Conservation (phyloP, 2,888 invertebrate genomes). For the Odontothrips loti region DNA sequence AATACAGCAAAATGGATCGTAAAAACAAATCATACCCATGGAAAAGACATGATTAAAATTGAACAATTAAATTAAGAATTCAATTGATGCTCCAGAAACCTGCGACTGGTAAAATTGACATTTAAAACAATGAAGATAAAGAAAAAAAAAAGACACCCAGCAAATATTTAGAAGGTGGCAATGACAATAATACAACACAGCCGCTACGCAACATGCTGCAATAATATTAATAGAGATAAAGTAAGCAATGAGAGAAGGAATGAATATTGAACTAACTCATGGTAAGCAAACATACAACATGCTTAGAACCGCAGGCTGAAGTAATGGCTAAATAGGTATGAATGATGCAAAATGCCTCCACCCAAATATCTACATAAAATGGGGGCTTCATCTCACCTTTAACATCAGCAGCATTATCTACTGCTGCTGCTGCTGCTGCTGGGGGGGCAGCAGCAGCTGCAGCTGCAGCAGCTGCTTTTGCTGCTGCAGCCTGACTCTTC, state of each 20-base stretch:
- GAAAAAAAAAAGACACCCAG: not conserved
- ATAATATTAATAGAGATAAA: no score
- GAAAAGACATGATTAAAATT: no score
- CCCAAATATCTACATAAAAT: not conserved
- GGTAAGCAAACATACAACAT: no score
- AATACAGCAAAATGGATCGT: no score
- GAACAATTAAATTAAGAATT: no score
- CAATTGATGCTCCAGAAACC: no score
- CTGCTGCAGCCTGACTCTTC: conserved; percentile 43
- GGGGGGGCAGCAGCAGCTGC: conserved; percentile 29
- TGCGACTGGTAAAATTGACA: not conserved
- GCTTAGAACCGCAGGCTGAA: no score
- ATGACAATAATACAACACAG: not conserved
- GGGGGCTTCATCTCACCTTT: not conserved
- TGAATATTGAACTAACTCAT: not conserved
- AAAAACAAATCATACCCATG: no score
- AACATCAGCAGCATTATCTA: conserved; percentile 6
- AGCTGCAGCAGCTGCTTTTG: conserved; percentile 36
- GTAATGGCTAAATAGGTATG: no score
- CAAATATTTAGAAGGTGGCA: not conserved
- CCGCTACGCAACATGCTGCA: not conserved
- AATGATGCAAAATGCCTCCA: not conserved
- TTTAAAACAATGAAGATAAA: not conserved
- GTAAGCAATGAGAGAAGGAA: not conserved
- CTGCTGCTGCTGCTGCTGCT: conserved; percentile 37